phyloP scores from a whole-genome alignment of 1,140 invertebrate genomes.

The Propsilocerus akamusi region DNA sequence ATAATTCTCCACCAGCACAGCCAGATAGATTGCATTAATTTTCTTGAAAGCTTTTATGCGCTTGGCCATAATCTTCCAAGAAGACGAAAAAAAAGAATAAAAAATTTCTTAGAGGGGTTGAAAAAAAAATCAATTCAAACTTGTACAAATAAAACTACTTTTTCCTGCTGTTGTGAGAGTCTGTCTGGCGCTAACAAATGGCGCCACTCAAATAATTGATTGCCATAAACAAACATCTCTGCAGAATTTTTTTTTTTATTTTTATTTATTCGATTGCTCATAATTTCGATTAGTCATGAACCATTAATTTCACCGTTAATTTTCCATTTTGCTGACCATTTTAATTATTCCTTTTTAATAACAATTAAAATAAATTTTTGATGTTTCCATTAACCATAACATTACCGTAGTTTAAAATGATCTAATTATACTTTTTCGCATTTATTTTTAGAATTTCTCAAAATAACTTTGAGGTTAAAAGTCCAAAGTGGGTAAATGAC shows the following conservation, averaged over 20 bases:
- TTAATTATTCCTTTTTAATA: not conserved
- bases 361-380: not conserved
- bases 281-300: not conserved
- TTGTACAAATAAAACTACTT: not conserved
- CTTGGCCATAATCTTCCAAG: not conserved
- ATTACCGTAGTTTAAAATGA: too few species aligned
- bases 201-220: not conserved
- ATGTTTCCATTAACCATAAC: too few species aligned
- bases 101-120: too few species aligned
- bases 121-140: not conserved
- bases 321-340: not conserved
- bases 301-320: not conserved
- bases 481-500: too few species aligned
- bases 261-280: not conserved
- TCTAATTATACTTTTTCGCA: too few species aligned
- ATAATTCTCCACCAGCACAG: too few species aligned
- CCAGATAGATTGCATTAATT: too few species aligned
- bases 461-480: too few species aligned
- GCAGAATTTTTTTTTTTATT: not conserved
- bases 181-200: constrained; percentile 1
- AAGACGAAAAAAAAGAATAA: not conserved
- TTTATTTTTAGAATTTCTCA: too few species aligned
- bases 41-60: not conserved
- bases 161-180: not conserved
- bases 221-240: not conserved